phyloP scores from a whole-genome alignment of 1,140 invertebrate genomes.

The Medauroidea extradentata region DNA sequence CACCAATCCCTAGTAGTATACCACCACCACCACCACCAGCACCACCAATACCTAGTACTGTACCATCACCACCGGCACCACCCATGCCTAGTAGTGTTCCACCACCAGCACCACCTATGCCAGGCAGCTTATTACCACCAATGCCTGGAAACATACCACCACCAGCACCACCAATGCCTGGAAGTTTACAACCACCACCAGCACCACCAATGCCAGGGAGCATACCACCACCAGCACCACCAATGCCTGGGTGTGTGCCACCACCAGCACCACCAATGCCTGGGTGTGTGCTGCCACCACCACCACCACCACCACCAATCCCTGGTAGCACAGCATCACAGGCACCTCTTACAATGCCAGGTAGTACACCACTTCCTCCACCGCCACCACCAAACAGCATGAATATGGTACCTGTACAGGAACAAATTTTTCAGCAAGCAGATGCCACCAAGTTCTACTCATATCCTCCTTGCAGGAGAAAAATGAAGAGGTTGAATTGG shows the following conservation, averaged over 20 bases:
- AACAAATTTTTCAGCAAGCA: not conserved
- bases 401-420: constrained; percentile 19
- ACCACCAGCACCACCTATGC: constrained; percentile 17
- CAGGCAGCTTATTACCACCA: constrained; percentile 16
- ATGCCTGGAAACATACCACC: constrained; percentile 17
- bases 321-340: constrained; percentile 14
- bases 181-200: constrained; percentile 15
- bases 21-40: constrained; percentile 22
- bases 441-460: not conserved
- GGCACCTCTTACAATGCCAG: constrained; percentile 21
- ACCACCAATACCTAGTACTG: not conserved
- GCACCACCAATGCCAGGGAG: constrained; percentile 20
- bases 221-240: constrained; percentile 17
- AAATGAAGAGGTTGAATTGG: constrained; percentile 45
- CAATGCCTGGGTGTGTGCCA: constrained; percentile 15
- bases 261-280: constrained; percentile 18
- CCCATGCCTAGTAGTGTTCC: constrained; percentile 3
- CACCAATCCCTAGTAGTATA: constrained; percentile 15
- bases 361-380: not conserved
- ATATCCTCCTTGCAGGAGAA: constrained; percentile 18
- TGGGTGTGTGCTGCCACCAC: constrained; percentile 18
- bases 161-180: constrained; percentile 17
- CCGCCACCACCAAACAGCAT: constrained; percentile 11
- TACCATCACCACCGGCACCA: constrained; percentile 20
- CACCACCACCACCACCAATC: constrained; percentile 16